Percentiles rank a stretch among this genome's conserved stretches.
These are phyloP conservation scores for Cyclargus thomasi DNA, from an alignment of 1,140 invertebrate species.

Conservation along the genomic window DNA sequence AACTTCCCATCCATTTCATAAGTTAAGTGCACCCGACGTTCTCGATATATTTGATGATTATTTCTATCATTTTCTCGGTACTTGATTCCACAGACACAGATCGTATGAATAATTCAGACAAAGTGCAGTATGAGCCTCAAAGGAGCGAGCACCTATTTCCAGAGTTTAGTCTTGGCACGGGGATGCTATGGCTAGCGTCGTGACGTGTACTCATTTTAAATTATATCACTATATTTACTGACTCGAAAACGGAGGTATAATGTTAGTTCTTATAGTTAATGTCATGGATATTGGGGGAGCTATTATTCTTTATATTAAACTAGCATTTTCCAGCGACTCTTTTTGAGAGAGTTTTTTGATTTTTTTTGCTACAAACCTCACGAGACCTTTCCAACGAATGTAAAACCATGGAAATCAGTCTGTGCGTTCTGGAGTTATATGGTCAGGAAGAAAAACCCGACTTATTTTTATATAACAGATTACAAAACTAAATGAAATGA, in stretches of 20 bases:
- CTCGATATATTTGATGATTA: neutral
- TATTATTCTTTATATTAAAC: too few species aligned
- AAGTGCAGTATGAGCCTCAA: constrained; percentile 32
- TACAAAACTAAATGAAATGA: too few species aligned
- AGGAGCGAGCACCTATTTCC: constrained; percentile 31
- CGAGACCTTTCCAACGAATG: too few species aligned
- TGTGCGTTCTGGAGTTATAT: too few species aligned
- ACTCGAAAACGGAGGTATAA: neutral
- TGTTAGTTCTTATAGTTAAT: too few species aligned
- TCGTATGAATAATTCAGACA: constrained; percentile 34
- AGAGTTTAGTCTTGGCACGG: constrained; percentile 29
- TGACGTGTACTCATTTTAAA: constrained; percentile 1
- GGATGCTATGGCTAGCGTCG: neutral
- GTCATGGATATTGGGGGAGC: too few species aligned
- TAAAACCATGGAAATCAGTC: too few species aligned
- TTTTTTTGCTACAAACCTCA: too few species aligned
- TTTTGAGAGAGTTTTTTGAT: too few species aligned
- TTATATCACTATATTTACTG: neutral
- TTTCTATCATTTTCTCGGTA: constrained; percentile 24
- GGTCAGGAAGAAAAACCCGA: too few species aligned
- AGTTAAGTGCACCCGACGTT: neutral
- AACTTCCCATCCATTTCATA: neutral
- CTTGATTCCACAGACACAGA: constrained; percentile 30
- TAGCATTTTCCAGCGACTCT: too few species aligned
- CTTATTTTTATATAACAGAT: too few species aligned